A percentile compares a stretch with the other conserved stretches of the same genome.
Evolutionary conservation across 2,113 vertebrate species (phyloP).

Genomic region (Lepidothrix coronata): DNA sequence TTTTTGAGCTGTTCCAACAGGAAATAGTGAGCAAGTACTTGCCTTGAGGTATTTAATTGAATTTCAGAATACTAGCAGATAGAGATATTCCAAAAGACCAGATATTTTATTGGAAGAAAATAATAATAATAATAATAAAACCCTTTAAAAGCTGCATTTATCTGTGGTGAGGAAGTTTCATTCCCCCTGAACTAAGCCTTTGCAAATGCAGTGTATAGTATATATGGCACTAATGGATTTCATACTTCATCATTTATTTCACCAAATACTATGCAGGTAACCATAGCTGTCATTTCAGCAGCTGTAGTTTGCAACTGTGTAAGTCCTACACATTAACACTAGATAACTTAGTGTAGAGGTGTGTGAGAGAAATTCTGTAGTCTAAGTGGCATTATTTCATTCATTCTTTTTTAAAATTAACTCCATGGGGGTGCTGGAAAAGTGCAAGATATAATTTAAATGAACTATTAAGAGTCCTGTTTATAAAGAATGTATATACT

Average conservation of each 20-base stretch:
- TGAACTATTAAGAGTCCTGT: conserved; percentile 8
- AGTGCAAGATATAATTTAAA: conserved; percentile 22
- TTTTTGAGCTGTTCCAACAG: conserved; percentile 50
- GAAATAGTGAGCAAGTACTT: conserved; percentile 55
- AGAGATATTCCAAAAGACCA: background rate
- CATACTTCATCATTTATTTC: conserved; percentile 14
- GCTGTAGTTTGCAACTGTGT: background rate
- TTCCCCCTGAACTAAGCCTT: background rate
- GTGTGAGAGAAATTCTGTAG: conserved; percentile 7
- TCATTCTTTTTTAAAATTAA: conserved; percentile 66
- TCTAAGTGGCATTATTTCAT: conserved; percentile 34
- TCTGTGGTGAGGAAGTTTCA: background rate
- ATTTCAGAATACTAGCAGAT: conserved; percentile 36
- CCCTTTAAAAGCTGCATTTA: background rate
- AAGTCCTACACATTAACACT: conserved; percentile 14
- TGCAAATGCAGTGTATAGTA: background rate
- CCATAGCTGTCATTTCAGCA: conserved; percentile 16
- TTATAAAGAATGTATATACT: conserved; percentile 45
- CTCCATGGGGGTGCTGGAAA: conserved; percentile 3
- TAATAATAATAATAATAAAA: background rate
- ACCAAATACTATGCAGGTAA: background rate
- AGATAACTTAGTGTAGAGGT: background rate
- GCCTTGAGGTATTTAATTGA: conserved; percentile 56
- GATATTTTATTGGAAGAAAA: background rate
- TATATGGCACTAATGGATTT: conserved; percentile 23